phyloP scores from a whole-genome alignment of 2,113 vertebrate species.

The Psephotus haematonotus region DNA sequence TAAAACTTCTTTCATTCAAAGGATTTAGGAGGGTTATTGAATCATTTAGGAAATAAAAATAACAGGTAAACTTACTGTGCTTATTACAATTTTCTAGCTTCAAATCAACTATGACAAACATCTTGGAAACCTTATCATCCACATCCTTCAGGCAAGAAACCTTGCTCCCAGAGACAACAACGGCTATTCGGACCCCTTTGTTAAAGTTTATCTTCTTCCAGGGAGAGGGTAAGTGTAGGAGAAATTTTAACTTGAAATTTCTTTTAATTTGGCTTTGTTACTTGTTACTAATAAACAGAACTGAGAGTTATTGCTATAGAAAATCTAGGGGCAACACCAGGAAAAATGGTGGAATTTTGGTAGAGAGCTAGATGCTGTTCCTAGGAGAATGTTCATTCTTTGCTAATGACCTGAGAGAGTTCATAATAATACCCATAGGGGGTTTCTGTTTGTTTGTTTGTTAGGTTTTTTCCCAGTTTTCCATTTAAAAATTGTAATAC shows the following conservation, averaged over 20 bases:
- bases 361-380: background rate
- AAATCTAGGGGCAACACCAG: background rate
- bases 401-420: background rate
- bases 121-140: constrained; percentile 95
- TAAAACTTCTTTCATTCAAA: background rate
- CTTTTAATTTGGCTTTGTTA: background rate
- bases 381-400: background rate
- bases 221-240: constrained; percentile 91
- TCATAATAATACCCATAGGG: background rate
- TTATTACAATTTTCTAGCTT: constrained; percentile 81
- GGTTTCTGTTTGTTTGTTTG: background rate
- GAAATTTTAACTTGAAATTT: background rate
- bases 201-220: constrained; percentile 97
- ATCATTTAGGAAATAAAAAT: background rate
- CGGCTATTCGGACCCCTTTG: constrained; percentile 96
- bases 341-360: background rate
- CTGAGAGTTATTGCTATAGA: background rate
- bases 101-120: constrained; percentile 98
- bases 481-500: background rate
- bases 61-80: background rate
- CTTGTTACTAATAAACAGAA: background rate
- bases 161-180: constrained; percentile 93
- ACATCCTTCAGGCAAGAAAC: constrained; percentile 97
- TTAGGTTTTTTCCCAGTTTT: background rate
- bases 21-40: background rate